Evolutionary conservation across 2,888 invertebrate genomes (phyloP).

Genomic region (Hartigia nigra): DNA sequence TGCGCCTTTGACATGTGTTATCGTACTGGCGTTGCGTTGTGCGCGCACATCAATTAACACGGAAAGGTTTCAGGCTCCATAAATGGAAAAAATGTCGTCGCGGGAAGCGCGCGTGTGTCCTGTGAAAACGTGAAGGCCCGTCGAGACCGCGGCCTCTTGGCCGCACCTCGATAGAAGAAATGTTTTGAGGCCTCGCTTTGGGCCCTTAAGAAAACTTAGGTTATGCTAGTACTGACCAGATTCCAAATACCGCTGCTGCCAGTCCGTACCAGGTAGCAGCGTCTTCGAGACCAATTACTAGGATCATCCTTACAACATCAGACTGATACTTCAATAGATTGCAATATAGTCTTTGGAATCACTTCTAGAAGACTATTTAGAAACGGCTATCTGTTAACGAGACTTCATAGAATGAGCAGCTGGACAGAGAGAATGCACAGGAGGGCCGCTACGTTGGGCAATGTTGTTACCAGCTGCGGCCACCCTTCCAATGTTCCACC

Average conservation of each 20-base stretch:
- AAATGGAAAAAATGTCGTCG: constrained; percentile 23
- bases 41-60: background rate
- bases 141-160: background rate
- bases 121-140: constrained; percentile 15
- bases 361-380: background rate
- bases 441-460: constrained; percentile 89
- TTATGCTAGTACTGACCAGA: constrained; percentile 1
- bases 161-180: background rate
- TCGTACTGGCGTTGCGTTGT: constrained; percentile 10
- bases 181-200: background rate
- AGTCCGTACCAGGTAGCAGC: constrained; percentile 2
- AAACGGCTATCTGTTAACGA: background rate
- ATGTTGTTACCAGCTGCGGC: constrained; percentile 91
- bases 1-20: constrained; percentile 17
- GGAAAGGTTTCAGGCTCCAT: background rate
- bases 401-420: constrained; percentile 76
- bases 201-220: background rate
- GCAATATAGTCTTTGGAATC: background rate
- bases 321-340: background rate
- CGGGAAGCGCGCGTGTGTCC: constrained; percentile 3
- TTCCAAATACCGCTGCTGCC: background rate
- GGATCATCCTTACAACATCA: background rate
- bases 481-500: constrained; percentile 80
- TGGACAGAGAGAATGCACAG: constrained; percentile 94
- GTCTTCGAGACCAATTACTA: background rate